These are phyloP conservation scores for Apotomis betuletana DNA, from an alignment of 2,888 invertebrate species.

Conservation along the genomic window DNA sequence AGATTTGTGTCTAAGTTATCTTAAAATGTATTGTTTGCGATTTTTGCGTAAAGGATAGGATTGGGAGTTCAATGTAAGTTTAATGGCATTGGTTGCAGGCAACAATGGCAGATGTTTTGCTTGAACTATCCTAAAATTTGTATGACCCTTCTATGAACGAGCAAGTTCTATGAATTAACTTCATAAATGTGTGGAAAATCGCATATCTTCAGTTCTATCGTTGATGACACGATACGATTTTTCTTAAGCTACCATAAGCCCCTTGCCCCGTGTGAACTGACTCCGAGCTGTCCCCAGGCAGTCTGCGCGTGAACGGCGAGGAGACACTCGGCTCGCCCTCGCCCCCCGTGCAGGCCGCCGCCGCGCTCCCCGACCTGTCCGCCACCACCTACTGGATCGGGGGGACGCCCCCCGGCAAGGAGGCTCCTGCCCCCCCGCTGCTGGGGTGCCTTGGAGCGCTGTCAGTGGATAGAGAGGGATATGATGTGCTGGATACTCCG, in stretches of 20 bases:
- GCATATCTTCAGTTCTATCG: too few species aligned
- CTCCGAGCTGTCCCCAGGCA: constrained; percentile 70
- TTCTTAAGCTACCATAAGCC: background rate
- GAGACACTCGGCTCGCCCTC: constrained; percentile 86
- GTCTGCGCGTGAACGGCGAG: constrained; percentile 88
- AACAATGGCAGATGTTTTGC: too few species aligned
- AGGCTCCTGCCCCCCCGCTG: constrained; percentile 76
- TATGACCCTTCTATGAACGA: too few species aligned
- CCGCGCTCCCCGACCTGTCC: constrained; percentile 86
- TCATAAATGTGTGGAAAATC: too few species aligned
- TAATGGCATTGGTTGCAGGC: too few species aligned
- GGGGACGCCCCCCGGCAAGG: constrained; percentile 89
- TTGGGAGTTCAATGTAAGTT: too few species aligned
- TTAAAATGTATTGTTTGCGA: too few species aligned
- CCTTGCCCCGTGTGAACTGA: constrained; percentile 23
- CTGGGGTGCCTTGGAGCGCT: constrained; percentile 90
- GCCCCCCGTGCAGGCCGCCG: constrained; percentile 83
- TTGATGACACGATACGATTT: too few species aligned
- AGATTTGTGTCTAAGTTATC: too few species aligned
- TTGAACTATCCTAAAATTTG: too few species aligned
- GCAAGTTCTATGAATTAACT: too few species aligned
- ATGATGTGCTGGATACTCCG: constrained; percentile 85
- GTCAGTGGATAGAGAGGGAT: constrained; percentile 84
- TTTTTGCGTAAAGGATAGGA: too few species aligned
- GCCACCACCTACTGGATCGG: constrained; percentile 91